A percentile compares a stretch with the other conserved stretches of the same genome.
These are phyloP conservation scores for Philereme transversata DNA, from an alignment of 2,888 invertebrate genomes.

Conservation along the genomic window DNA sequence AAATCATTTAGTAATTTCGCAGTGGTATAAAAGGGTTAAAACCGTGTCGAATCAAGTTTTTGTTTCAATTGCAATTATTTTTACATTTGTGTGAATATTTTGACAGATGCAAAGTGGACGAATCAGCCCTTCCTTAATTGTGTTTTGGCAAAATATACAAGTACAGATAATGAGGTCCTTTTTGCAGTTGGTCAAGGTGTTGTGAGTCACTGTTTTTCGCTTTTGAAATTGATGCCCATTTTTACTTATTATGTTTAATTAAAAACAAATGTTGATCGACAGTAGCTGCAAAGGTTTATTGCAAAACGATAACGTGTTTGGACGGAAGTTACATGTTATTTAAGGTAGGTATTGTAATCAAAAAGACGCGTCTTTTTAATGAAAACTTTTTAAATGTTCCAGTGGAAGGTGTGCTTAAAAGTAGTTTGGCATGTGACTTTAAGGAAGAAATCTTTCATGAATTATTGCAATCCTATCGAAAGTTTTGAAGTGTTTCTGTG, in stretches of 20 bases:
- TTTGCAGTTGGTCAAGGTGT: constrained; percentile 27
- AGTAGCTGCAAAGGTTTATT: neutral
- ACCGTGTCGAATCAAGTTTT: constrained; percentile 48
- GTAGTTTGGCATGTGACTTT: too few relatives aligned
- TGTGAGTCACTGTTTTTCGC: constrained; percentile 15
- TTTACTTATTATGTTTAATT: constrained; percentile 2
- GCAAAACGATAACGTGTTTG: too few relatives aligned
- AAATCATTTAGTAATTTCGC: constrained; percentile 51
- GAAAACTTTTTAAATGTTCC: too few relatives aligned
- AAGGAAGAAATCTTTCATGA: too few relatives aligned
- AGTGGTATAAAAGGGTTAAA: constrained; percentile 49
- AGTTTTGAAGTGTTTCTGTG: too few relatives aligned
- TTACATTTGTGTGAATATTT: constrained; percentile 41
- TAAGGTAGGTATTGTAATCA: too few relatives aligned
- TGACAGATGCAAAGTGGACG: constrained; percentile 33
- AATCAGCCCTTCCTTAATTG: constrained; percentile 22
- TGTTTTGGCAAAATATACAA: constrained; percentile 14
- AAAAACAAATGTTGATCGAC: constrained; percentile 12
- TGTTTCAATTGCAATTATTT: constrained; percentile 45
- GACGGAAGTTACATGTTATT: too few relatives aligned
- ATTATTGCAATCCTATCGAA: too few relatives aligned
- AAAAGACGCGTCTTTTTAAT: too few relatives aligned
- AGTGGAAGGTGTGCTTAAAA: too few relatives aligned
- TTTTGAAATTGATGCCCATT: constrained; percentile 21
- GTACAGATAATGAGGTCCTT: constrained; percentile 20